phyloP scores from a whole-genome alignment of 2,797 vertebrate genomes.

The Tenualosa ilisha region DNA sequence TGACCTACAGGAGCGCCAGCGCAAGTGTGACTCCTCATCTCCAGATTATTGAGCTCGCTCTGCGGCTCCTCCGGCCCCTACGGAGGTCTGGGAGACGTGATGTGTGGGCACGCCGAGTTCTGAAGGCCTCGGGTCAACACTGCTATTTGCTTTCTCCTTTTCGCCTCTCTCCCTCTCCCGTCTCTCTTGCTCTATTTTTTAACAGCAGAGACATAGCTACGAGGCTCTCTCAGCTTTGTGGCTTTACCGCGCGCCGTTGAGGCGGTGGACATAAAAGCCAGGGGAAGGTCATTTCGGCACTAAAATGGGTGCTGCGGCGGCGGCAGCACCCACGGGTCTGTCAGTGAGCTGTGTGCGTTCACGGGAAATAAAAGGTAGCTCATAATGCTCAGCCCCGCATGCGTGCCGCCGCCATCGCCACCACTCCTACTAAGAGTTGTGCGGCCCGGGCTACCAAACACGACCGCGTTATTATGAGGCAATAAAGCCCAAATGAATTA shows the following conservation, averaged over 20 bases:
- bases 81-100: constrained; percentile 43
- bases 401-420: not conserved
- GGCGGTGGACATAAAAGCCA: constrained; percentile 66
- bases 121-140: constrained; percentile 59
- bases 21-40: constrained; percentile 32
- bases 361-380: constrained; percentile 49
- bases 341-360: constrained; percentile 37
- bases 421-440: not conserved
- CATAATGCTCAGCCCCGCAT: not conserved
- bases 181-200: not conserved
- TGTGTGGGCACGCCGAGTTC: constrained; percentile 53
- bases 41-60: constrained; percentile 37
- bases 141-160: constrained; percentile 59
- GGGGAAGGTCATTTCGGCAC: constrained; percentile 72
- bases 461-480: constrained; percentile 1
- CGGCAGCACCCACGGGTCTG: constrained; percentile 53
- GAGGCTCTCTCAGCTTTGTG: constrained; percentile 60
- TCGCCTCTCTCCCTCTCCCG: not conserved
- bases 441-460: not conserved
- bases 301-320: constrained; percentile 56
- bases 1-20: constrained; percentile 40
- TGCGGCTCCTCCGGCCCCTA: constrained; percentile 25
- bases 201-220: constrained; percentile 49
- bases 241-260: constrained; percentile 70
- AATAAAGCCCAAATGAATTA: constrained; percentile 6